Conservation (phyloP, 2,888 invertebrate species). For the Agrilus cyanescens region DNA sequence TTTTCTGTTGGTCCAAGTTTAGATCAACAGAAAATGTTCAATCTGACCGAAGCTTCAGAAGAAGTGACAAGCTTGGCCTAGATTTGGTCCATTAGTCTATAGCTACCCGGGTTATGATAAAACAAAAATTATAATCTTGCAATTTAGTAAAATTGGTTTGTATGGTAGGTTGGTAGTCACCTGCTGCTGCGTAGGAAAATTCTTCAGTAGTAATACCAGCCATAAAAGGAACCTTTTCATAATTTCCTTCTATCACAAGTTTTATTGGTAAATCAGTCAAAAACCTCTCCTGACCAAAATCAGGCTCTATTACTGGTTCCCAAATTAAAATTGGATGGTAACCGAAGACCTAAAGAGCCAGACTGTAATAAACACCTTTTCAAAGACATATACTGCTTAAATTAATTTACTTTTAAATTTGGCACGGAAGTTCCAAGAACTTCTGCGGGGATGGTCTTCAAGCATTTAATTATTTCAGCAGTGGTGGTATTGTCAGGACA, state of each 20-base stretch:
- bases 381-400: too few species aligned
- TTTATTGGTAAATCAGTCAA: constrained; percentile 45
- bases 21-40: too few species aligned
- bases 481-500: constrained; percentile 43
- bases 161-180: too few species aligned
- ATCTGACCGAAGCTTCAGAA: too few species aligned
- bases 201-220: constrained; percentile 53
- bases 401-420: constrained; percentile 35
- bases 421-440: constrained; percentile 39
- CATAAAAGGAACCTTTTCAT: constrained; percentile 50
- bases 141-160: neutral
- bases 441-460: constrained; percentile 41
- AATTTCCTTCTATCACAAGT: constrained; percentile 41
- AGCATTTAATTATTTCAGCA: constrained; percentile 46
- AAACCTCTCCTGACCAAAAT: constrained; percentile 52
- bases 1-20: too few species aligned
- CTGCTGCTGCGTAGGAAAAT: constrained; percentile 46
- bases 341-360: constrained; percentile 39
- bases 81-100: too few species aligned
- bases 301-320: constrained; percentile 50
- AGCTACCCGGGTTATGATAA: too few species aligned
- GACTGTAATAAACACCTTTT: too few species aligned
- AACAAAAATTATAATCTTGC: too few species aligned
- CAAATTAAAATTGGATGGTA: constrained; percentile 41
- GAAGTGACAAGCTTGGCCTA: too few species aligned